phyloP scores from a whole-genome alignment of 1,140 invertebrate genomes.

The Panagrolaimus sp. region DNA sequence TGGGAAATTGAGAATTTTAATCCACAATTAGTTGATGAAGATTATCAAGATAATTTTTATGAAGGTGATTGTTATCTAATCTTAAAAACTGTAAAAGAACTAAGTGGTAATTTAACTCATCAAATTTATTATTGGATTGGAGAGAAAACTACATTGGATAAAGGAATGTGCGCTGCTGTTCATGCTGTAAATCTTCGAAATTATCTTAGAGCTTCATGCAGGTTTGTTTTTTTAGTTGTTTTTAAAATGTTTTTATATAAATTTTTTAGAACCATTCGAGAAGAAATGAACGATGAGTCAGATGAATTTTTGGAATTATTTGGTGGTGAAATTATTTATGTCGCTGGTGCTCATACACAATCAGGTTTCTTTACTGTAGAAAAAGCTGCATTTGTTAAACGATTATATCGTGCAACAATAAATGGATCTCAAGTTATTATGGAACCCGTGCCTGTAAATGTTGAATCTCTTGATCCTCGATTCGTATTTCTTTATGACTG shows the following conservation, averaged over 20 bases:
- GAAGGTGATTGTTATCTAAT: slow-evolving; percentile 98
- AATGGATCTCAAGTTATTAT: slow-evolving; percentile 80
- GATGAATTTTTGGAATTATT: slow-evolving; percentile 91
- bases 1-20: slow-evolving; percentile 87
- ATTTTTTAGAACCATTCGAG: slow-evolving; percentile 90
- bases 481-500: slow-evolving; percentile 87
- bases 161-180: slow-evolving; percentile 94
- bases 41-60: slow-evolving; percentile 84
- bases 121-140: slow-evolving; percentile 99
- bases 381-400: slow-evolving; percentile 69
- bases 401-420: slow-evolving; percentile 81
- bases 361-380: slow-evolving; percentile 97
- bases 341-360: slow-evolving; percentile 88
- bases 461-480: slow-evolving; percentile 74
- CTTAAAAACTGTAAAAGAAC: slow-evolving; percentile 76
- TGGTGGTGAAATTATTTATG: slow-evolving; percentile 83
- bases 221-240: slow-evolving; percentile 26
- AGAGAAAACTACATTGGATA: slow-evolving; percentile 86
- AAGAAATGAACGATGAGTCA: slow-evolving; percentile 91
- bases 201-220: slow-evolving; percentile 72
- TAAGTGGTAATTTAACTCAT: slow-evolving; percentile 78
- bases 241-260: slow-evolving; percentile 42
- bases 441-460: slow-evolving; percentile 71
- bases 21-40: slow-evolving; percentile 74
- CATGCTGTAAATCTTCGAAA: slow-evolving; percentile 97